Evolutionary conservation across 2,888 invertebrate genomes (phyloP).

Genomic region (Andrena hattorfiana): DNA sequence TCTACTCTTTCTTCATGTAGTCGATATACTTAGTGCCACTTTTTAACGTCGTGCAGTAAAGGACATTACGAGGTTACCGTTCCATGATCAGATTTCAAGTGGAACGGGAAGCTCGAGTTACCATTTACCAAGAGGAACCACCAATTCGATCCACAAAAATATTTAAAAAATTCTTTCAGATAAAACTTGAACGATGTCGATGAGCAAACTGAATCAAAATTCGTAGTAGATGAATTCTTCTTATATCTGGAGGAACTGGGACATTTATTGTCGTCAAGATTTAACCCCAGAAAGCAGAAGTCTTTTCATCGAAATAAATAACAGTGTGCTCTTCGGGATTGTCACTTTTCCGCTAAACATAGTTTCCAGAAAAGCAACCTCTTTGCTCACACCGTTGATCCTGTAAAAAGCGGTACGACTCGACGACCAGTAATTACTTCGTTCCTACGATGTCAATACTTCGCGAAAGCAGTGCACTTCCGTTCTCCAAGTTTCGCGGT

Average conservation of each 20-base stretch:
- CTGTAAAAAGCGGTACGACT: neutral
- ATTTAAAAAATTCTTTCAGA: too few relatives aligned
- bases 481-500: slow-evolving; percentile 14
- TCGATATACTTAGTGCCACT: neutral
- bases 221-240: too few relatives aligned
- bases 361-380: neutral
- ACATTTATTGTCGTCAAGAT: too few relatives aligned
- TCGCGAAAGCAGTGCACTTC: neutral
- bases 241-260: too few relatives aligned
- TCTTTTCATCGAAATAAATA: too few relatives aligned
- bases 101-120: neutral
- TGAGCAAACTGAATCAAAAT: too few relatives aligned
- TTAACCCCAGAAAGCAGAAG: too few relatives aligned
- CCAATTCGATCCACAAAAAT: too few relatives aligned
- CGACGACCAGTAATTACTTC: neutral
- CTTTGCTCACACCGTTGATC: neutral
- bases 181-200: too few relatives aligned
- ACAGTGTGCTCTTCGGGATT: too few relatives aligned
- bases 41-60: slow-evolving; percentile 19
- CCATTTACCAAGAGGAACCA: neutral
- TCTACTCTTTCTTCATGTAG: slow-evolving; percentile 10
- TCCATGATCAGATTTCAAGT: too few relatives aligned
- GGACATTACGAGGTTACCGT: neutral
- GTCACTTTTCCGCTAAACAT: neutral
- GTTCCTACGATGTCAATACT: neutral